Evolutionary conservation across 2,113 vertebrate species (phyloP).

Genomic region (Ciconia stormi): DNA sequence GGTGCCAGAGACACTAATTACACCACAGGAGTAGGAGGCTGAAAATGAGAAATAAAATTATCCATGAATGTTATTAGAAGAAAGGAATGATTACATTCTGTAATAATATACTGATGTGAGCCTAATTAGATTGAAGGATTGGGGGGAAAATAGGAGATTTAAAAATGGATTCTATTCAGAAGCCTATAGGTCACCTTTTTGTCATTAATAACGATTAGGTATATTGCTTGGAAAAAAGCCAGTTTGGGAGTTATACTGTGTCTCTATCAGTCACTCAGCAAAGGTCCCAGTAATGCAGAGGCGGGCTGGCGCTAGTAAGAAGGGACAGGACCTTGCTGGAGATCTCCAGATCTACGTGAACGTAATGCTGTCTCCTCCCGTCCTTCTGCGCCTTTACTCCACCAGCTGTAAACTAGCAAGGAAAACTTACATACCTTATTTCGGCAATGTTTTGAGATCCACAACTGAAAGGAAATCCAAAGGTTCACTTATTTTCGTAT

Average conservation of each 20-base stretch:
- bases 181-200: slow-evolving; percentile 68
- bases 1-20: slow-evolving; percentile 88
- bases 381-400: not conserved
- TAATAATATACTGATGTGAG: slow-evolving; percentile 85
- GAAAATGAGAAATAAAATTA: slow-evolving; percentile 84
- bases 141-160: slow-evolving; percentile 67
- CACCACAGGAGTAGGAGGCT: slow-evolving; percentile 79
- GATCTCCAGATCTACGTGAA: not conserved
- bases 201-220: slow-evolving; percentile 39
- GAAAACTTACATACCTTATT: rapidly evolving
- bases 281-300: not conserved
- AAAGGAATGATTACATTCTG: slow-evolving; percentile 83
- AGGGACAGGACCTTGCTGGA: not conserved
- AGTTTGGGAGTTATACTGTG: not conserved
- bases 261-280: not conserved
- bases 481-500: rapidly evolving
- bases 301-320: not conserved
- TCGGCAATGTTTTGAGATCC: rapidly evolving
- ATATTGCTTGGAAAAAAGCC: slow-evolving; percentile 12
- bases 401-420: rapidly evolving
- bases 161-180: slow-evolving; percentile 59
- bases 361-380: rapidly evolving
- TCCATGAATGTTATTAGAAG: slow-evolving; percentile 82
- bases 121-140: slow-evolving; percentile 84
- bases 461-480: not conserved